phyloP scores from a whole-genome alignment of 2,113 vertebrate genomes.

The Helogale parvula region DNA sequence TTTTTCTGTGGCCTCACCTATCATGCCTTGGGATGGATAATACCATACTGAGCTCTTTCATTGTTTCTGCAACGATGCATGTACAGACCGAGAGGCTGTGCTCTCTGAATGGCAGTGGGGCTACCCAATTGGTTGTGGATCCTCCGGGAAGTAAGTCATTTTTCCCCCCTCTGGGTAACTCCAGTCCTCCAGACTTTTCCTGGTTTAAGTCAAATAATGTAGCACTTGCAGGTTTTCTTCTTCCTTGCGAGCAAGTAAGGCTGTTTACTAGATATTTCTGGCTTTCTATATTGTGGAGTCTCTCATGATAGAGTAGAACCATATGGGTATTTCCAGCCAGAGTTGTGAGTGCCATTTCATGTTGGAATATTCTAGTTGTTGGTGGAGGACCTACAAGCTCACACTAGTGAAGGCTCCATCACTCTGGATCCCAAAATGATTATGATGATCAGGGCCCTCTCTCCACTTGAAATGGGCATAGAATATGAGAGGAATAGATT shows the following conservation, averaged over 20 bases:
- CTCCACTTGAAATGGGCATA: background rate
- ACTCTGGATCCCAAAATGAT: background rate
- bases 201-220: background rate
- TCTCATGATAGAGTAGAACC: background rate
- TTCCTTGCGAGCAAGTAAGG: background rate
- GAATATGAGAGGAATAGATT: background rate
- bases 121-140: background rate
- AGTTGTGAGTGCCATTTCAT: background rate
- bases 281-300: background rate
- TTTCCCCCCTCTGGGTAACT: background rate
- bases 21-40: background rate
- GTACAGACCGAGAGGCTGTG: background rate
- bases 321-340: background rate
- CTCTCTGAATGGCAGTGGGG: background rate
- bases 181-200: background rate
- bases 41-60: background rate
- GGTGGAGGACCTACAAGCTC: background rate
- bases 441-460: background rate
- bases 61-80: background rate
- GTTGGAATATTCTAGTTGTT: background rate
- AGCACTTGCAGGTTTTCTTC: background rate
- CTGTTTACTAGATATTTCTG: slow-evolving; percentile 6
- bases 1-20: background rate
- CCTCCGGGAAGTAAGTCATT: background rate
- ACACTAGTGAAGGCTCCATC: background rate